Evolutionary conservation across 1,140 invertebrate species (phyloP).

Genomic region (Drosophila murphyi): DNA sequence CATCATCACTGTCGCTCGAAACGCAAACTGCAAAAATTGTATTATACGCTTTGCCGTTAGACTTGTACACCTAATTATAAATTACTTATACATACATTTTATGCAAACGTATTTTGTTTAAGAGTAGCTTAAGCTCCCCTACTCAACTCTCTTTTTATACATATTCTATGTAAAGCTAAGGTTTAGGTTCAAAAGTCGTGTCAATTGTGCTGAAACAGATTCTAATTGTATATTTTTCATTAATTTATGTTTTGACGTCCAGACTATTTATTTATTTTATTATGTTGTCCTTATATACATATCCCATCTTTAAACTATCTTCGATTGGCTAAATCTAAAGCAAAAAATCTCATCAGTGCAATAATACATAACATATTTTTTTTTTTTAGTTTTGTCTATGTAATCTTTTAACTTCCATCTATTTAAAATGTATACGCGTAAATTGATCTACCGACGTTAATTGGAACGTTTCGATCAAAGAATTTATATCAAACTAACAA

Average conservation of each 20-base stretch:
- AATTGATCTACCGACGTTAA: constrained; percentile 10
- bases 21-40: constrained; percentile 83
- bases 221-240: constrained; percentile 32
- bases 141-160: constrained; percentile 24
- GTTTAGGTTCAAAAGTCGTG: constrained; percentile 13
- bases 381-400: constrained; percentile 30
- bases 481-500: constrained; percentile 54
- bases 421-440: constrained; percentile 54
- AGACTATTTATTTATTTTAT: constrained; percentile 72
- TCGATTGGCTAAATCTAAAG: constrained; percentile 54
- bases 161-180: constrained; percentile 14
- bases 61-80: constrained; percentile 59
- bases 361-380: constrained; percentile 47
- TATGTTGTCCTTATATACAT: not conserved
- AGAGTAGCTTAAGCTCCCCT: constrained; percentile 49
- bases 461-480: constrained; percentile 36
- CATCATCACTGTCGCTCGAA: constrained; percentile 80
- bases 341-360: constrained; percentile 68
- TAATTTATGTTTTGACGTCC: constrained; percentile 24
- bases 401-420: constrained; percentile 39
- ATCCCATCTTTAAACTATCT: constrained; percentile 28
- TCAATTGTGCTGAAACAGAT: constrained; percentile 37
- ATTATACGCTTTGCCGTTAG: constrained; percentile 84
- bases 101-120: constrained; percentile 53
- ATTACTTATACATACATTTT: constrained; percentile 59